phyloP scores from a whole-genome alignment of 1,140 invertebrate genomes.

The Bombus terrestris region DNA sequence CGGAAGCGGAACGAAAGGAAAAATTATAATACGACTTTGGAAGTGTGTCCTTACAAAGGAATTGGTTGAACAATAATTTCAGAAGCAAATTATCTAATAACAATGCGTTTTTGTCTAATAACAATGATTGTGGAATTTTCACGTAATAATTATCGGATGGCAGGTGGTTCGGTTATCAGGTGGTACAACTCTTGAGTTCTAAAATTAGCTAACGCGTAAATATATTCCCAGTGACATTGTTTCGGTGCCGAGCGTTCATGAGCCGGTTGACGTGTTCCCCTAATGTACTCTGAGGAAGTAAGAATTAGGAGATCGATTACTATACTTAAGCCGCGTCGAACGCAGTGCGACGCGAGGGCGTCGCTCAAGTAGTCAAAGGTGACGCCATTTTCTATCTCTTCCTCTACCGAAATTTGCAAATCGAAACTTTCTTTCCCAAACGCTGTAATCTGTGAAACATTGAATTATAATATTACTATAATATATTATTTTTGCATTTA shows the following conservation, averaged over 20 bases:
- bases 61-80: too few relatives aligned
- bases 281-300: slow-evolving; percentile 59
- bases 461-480: too few relatives aligned
- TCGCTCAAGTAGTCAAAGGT: slow-evolving; percentile 6
- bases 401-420: not conserved
- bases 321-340: slow-evolving; percentile 48
- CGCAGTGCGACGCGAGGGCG: not conserved
- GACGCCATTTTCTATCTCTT: not conserved
- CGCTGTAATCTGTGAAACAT: too few relatives aligned
- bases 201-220: slow-evolving; percentile 55
- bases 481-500: too few relatives aligned
- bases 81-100: not conserved
- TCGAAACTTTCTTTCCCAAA: not conserved
- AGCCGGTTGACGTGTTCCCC: slow-evolving; percentile 41
- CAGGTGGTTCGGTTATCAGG: slow-evolving; percentile 5
- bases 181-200: slow-evolving; percentile 32
- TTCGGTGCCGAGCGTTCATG: slow-evolving; percentile 22
- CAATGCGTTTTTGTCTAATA: not conserved
- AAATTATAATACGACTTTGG: too few relatives aligned
- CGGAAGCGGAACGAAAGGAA: too few relatives aligned
- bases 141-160: not conserved
- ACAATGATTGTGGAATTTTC: not conserved
- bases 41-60: too few relatives aligned
- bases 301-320: slow-evolving; percentile 69
- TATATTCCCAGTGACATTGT: slow-evolving; percentile 51